Conservation (phyloP, 2,113 vertebrate genomes). For the Aegotheles bennettii region DNA sequence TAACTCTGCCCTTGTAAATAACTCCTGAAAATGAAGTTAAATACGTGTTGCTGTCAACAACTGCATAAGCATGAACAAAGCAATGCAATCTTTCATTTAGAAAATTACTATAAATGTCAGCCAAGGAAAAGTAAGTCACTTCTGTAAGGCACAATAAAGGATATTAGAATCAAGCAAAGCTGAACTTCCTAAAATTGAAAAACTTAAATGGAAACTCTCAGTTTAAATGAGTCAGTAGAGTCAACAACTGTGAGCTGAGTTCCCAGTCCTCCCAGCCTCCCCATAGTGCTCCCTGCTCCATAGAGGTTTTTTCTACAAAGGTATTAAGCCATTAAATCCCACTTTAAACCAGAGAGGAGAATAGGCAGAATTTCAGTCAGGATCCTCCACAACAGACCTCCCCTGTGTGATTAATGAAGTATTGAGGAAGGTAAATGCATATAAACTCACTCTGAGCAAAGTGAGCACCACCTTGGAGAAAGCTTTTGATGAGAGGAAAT, state of each 20-base stretch:
- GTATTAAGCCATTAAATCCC: neutral
- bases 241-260: neutral
- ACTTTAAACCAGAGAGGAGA: neutral
- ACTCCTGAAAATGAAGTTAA: neutral
- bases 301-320: neutral
- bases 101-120: neutral
- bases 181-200: neutral
- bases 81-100: neutral
- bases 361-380: neutral
- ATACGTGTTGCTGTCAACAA: neutral
- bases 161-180: neutral
- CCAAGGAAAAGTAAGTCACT: neutral
- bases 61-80: neutral
- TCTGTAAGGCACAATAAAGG: neutral
- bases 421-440: slow-evolving; percentile 8
- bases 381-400: neutral
- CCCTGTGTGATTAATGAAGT: slow-evolving; percentile 20
- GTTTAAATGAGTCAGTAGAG: neutral
- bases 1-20: neutral
- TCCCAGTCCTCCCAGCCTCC: neutral
- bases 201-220: neutral
- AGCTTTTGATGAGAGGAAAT: slow-evolving; percentile 31
- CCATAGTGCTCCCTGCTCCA: neutral
- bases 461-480: slow-evolving; percentile 12
- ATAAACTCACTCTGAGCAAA: neutral